phyloP scores from a whole-genome alignment of 53 echinoderm and acorn worm genomes.

The Zoroaster sp. region DNA sequence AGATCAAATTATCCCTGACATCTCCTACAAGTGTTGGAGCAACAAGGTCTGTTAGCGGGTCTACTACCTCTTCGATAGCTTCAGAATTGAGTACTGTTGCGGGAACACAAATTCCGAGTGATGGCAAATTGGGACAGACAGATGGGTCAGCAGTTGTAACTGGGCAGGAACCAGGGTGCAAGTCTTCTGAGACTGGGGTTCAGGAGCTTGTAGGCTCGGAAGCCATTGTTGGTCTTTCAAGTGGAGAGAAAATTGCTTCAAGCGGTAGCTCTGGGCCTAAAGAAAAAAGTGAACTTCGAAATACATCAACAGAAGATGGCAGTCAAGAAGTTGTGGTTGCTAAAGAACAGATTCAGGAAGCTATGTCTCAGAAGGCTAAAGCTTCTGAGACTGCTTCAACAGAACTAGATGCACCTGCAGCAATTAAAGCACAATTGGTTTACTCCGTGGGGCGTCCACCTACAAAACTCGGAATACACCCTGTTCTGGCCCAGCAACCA shows the following conservation, averaged over 20 bases:
- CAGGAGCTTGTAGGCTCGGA: background rate
- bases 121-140: background rate
- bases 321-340: background rate
- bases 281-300: background rate
- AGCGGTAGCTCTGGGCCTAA: background rate
- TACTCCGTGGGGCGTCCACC: background rate
- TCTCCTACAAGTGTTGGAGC: background rate
- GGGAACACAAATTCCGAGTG: background rate
- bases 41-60: slow-evolving; percentile 7
- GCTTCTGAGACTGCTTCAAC: background rate
- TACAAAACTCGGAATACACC: background rate
- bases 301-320: background rate
- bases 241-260: background rate
- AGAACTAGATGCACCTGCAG: background rate
- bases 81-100: background rate
- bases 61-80: background rate
- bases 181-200: background rate
- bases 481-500: background rate
- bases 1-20: background rate
- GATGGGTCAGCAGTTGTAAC: background rate
- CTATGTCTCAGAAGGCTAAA: background rate
- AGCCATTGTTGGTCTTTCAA: background rate
- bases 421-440: background rate
- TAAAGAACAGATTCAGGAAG: background rate
- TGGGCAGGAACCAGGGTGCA: background rate